Conservation (phyloP, 1,140 invertebrate species). For the Drosophila navojoa region DNA sequence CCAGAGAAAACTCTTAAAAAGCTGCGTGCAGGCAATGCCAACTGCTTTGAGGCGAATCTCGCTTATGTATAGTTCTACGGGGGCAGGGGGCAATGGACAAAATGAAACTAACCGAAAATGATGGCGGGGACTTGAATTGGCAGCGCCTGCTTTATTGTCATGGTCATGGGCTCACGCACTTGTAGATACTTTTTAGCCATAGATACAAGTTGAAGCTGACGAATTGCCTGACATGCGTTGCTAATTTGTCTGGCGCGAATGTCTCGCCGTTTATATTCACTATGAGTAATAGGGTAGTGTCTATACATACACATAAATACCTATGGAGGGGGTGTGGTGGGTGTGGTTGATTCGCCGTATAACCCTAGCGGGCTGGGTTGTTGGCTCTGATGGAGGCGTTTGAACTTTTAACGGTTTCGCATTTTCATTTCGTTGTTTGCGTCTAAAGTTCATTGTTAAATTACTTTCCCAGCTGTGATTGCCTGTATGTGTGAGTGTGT, state of each 20-base stretch:
- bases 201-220: slow-evolving; percentile 35
- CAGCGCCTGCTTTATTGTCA: slow-evolving; percentile 27
- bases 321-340: slow-evolving; percentile 1
- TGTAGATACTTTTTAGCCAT: slow-evolving; percentile 26
- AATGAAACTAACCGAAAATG: slow-evolving; percentile 30
- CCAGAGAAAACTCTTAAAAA: slow-evolving; percentile 49
- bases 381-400: slow-evolving; percentile 52
- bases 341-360: slow-evolving; percentile 26
- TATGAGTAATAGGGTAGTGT: not conserved
- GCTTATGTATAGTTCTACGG: not conserved
- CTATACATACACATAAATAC: not conserved
- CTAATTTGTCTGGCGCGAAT: slow-evolving; percentile 51
- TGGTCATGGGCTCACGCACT: slow-evolving; percentile 48
- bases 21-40: slow-evolving; percentile 52
- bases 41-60: slow-evolving; percentile 56
- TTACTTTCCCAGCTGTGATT: slow-evolving; percentile 35
- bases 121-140: not conserved
- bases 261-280: slow-evolving; percentile 18
- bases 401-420: slow-evolving; percentile 72
- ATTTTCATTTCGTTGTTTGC: slow-evolving; percentile 52
- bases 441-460: slow-evolving; percentile 63
- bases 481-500: slow-evolving; percentile 1
- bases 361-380: slow-evolving; percentile 42
- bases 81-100: slow-evolving; percentile 15
- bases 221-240: slow-evolving; percentile 51